Percentiles rank a stretch among this genome's conserved stretches.
phyloP scores from a whole-genome alignment of 1,140 invertebrate species.

The Orius insidiosus region DNA sequence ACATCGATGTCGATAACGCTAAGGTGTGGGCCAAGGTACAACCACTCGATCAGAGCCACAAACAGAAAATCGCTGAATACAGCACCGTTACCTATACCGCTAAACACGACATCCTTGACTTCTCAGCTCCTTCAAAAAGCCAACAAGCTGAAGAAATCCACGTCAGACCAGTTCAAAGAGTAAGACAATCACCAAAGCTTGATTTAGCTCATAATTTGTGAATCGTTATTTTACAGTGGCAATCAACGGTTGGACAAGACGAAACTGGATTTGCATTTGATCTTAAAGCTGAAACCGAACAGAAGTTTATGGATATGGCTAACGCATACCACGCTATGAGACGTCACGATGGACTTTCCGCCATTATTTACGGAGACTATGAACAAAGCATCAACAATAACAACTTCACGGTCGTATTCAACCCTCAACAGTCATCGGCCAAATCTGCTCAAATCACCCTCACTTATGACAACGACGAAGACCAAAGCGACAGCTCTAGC shows the following conservation, averaged over 20 bases:
- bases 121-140: slow-evolving; percentile 16
- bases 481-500: not conserved
- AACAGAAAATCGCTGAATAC: slow-evolving; percentile 32
- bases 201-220: not conserved
- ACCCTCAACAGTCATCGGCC: slow-evolving; percentile 19
- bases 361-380: slow-evolving; percentile 17
- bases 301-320: slow-evolving; percentile 21
- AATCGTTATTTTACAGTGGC: too few relatives aligned
- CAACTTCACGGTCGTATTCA: slow-evolving; percentile 16
- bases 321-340: slow-evolving; percentile 11
- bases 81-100: slow-evolving; percentile 39
- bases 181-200: too few relatives aligned
- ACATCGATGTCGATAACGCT: slow-evolving; percentile 29
- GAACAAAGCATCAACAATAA: slow-evolving; percentile 17
- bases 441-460: slow-evolving; percentile 19
- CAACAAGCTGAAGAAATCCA: not conserved
- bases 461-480: slow-evolving; percentile 8
- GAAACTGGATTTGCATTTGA: slow-evolving; percentile 28
- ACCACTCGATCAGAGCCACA: slow-evolving; percentile 29
- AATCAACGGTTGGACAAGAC: slow-evolving; percentile 11
- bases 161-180: not conserved
- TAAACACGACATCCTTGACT: slow-evolving; percentile 32
- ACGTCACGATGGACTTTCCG: slow-evolving; percentile 19
- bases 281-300: slow-evolving; percentile 29
- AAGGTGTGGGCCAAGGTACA: slow-evolving; percentile 28